Evolutionary conservation across 2,113 vertebrate species (phyloP), one percentile per base, ranked within the genome.

Genomic region (Pelvicachromis taeniatus): DNA sequence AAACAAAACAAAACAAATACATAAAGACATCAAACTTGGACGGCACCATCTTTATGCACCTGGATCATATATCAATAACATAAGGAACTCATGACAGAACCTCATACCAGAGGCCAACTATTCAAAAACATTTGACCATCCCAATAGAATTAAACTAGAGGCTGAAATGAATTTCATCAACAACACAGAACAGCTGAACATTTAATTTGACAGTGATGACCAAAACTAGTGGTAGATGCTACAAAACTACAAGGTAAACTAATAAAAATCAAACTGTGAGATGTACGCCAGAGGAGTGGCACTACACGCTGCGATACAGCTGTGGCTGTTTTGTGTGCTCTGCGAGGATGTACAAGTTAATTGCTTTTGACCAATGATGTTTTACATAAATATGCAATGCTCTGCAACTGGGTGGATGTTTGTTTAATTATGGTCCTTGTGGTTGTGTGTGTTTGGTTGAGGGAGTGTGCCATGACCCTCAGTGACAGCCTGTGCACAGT

Each of bases 401-500:
- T 89, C 70, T 80, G 80, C 16, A 40, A 88, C 90, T 86, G 91
- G 90, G 75, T 88, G 65, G 86, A 91, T 92, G 93, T 94, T 93
- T 95, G 94, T 94, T 93, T 92, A 92, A 93, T 93, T 89, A 92
- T 87, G 92, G 92, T 83, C 81, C 86, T 90, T 91, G 93, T 90
- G 94, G 87, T 93, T 91, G 77, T 92, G 91, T 90, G 86, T 91
- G 86, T 94, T 91, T 93, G 93, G 84, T 89, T 91, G 92, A 90
- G 88, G 81, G 88, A 85, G 87, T 82, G 87, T 91, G 93, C 87
- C 78, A 42, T 90, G 88, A 89, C 68, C 91, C 90, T 86, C 83
- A 81, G 90, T 83, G 85, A 93, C 90, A 94, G 89, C 87, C 88
- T 87, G 85, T 82, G 88, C 83, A 83, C 87, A 91, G 89, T 80